Conservation (phyloP, 2,797 vertebrate species). For the Phyllotis vaccarum region DNA sequence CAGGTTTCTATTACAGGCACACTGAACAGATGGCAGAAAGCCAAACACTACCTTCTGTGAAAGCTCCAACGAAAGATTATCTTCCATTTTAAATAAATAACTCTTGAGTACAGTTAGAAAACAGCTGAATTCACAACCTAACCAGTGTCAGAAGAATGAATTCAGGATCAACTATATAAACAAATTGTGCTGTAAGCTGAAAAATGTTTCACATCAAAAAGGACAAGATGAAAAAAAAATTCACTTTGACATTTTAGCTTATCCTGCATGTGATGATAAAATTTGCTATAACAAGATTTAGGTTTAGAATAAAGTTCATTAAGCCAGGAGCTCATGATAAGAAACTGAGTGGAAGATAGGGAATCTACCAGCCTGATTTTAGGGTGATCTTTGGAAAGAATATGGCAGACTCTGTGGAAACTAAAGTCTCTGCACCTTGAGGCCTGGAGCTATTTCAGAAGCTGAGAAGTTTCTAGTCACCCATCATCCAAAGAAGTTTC, state of each 20-base stretch:
- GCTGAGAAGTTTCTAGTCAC: too few species aligned
- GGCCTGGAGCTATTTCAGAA: too few species aligned
- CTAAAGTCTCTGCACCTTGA: too few species aligned
- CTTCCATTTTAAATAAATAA: conserved; percentile 11
- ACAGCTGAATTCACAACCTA: background rate
- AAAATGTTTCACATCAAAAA: background rate
- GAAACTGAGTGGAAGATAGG: conserved; percentile 7
- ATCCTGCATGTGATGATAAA: background rate
- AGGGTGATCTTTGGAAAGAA: background rate
- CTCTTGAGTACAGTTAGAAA: background rate
- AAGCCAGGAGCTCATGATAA: background rate
- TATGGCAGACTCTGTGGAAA: too few species aligned
- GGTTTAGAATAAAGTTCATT: background rate
- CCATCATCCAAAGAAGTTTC: too few species aligned
- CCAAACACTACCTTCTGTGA: background rate
- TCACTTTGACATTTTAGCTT: background rate
- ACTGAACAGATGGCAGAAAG: background rate
- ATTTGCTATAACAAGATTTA: conserved; percentile 44
- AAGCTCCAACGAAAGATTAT: background rate
- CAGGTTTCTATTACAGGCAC: background rate
- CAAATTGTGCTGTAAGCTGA: background rate
- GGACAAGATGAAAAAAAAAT: background rate
- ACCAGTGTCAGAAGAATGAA: background rate
- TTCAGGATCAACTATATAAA: background rate
- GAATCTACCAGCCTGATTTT: conserved; percentile 14